Evolutionary conservation across 2,888 invertebrate species (phyloP), one percentile per base, ranked within the genome.

Genomic region (Polyploca ridens): DNA sequence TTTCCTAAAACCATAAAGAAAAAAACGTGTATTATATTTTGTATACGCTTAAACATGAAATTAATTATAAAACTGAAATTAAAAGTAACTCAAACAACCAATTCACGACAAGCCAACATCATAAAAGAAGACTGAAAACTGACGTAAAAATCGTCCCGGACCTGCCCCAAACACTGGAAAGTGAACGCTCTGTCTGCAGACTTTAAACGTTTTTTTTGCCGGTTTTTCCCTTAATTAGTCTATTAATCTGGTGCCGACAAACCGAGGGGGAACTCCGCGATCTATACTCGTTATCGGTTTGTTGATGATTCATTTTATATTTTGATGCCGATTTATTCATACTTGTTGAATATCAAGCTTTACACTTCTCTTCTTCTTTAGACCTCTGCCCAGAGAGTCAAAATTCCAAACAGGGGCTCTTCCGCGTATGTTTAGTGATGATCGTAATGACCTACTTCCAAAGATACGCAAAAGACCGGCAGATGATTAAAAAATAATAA

Each of bases 61-160:
- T 27, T 27, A 27, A 19, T 58, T 13, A 7, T 8, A 33, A n/a
- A 58, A 33, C 41, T 38, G 7, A 60, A 38, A n/a, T 16, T 38
- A 60, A 38, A 33, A n/a, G n/a, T n/a, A n/a, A 49, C 8, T 35
- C 7, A 65, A 68, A 62, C 64, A 46, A 70, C 90, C 90, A 90
- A 85, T 87, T 65, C 75, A 66, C 60, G 8, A 11, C 72, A 65
- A 41, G 62, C 70, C n/a, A 8, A 86, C 79, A 81, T 72, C 73
- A 81, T 73, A 69, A 80, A 86, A 82, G 85, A 88, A 88, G 86
- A 85, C 89, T 86, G 88, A 86, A 90, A 91, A 90, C 88, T 91
- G 92, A 91, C 92, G 93, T 93, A 93, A 93, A 93, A 93, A 93
- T 91, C 80, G 80, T 88, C 88, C 93, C 88, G 78, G 88, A 93